phyloP scores from a whole-genome alignment of 2,113 vertebrate genomes.

The Psettodes erumei region DNA sequence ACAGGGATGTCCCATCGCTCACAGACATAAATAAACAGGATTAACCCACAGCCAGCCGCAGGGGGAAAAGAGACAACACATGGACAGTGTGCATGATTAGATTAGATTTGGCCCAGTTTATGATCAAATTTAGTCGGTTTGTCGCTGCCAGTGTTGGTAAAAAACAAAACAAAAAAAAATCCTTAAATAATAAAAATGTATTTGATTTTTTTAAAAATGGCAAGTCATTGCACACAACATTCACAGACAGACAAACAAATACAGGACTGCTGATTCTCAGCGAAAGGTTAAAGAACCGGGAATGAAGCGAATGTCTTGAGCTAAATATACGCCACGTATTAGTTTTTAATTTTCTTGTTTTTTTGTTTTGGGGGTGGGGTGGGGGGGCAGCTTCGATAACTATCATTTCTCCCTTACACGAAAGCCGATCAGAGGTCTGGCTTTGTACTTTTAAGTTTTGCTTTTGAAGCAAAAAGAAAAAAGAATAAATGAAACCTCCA shows the following conservation, averaged over 20 bases:
- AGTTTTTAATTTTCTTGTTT: too few species aligned
- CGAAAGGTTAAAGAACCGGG: slow-evolving; percentile 28
- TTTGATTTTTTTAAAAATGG: slow-evolving; percentile 32
- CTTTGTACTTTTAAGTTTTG: slow-evolving; percentile 48
- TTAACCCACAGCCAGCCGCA: slow-evolving; percentile 46
- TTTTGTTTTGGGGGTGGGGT: too few species aligned
- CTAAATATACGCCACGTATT: slow-evolving; percentile 39
- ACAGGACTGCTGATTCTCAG: slow-evolving; percentile 32
- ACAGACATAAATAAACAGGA: slow-evolving; percentile 49
- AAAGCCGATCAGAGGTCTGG: slow-evolving; percentile 51
- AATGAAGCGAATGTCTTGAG: slow-evolving; percentile 37
- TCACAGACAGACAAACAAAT: slow-evolving; percentile 7
- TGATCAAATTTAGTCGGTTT: slow-evolving; percentile 33
- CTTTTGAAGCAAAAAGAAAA: slow-evolving; percentile 46
- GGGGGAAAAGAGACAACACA: slow-evolving; percentile 22
- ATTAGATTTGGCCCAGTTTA: slow-evolving; percentile 45
- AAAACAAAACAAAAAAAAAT: slow-evolving; percentile 36
- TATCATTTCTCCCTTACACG: slow-evolving; percentile 40
- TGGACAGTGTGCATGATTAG: slow-evolving; percentile 11
- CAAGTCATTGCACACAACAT: not conserved
- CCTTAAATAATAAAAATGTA: slow-evolving; percentile 16
- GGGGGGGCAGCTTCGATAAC: slow-evolving; percentile 14
- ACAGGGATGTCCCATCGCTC: slow-evolving; percentile 53
- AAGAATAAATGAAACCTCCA: slow-evolving; percentile 22
- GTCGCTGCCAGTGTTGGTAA: slow-evolving; percentile 44